These are phyloP conservation scores for Anomalospiza imberbis DNA, from an alignment of 2,797 vertebrate species.

Conservation along the genomic window DNA sequence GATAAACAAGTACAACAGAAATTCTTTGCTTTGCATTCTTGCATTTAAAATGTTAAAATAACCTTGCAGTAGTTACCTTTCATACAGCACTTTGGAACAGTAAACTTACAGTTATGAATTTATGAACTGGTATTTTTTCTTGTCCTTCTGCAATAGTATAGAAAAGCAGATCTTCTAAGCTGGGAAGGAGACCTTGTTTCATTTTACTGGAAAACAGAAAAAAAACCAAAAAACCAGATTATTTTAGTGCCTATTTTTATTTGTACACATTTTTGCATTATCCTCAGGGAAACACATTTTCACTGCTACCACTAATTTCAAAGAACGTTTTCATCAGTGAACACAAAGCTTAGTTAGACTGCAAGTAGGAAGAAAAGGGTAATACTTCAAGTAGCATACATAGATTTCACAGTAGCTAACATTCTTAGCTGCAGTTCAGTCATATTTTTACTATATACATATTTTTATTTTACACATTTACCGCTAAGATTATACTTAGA, in stretches of 20 bases:
- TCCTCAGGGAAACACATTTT: not conserved
- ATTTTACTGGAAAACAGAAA: conserved; percentile 80
- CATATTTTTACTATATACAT: not conserved
- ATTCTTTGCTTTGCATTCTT: not conserved
- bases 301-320: not conserved
- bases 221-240: not conserved
- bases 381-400: not conserved
- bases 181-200: conserved; percentile 92
- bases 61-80: not conserved
- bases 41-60: not conserved
- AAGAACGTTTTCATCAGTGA: not conserved
- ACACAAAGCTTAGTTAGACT: not conserved
- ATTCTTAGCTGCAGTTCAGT: not conserved
- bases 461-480: not conserved
- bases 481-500: not conserved
- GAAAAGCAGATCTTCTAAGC: conserved; percentile 96
- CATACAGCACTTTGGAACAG: not conserved
- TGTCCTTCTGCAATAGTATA: conserved; percentile 98
- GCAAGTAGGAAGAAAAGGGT: not conserved
- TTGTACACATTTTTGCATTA: not conserved
- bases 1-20: not conserved
- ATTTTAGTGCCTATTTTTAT: not conserved
- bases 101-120: conserved; percentile 94
- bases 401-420: not conserved
- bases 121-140: conserved; percentile 97